These are phyloP conservation scores for Esox niger DNA, from an alignment of 2,113 vertebrate genomes.

Conservation along the genomic window DNA sequence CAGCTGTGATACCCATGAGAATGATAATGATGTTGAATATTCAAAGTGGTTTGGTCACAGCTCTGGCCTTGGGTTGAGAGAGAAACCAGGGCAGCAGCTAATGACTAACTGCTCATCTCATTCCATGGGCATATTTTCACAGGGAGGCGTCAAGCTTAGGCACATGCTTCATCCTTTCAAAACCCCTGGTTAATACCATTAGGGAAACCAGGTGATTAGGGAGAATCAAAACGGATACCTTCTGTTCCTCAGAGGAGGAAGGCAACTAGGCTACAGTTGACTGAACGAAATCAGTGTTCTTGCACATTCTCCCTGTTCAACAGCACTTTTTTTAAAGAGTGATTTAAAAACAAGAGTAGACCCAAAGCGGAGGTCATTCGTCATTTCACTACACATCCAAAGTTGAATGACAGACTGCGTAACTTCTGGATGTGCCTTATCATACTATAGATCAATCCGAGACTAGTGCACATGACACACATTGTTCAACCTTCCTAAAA, in stretches of 20 bases:
- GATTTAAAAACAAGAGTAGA: too few species aligned
- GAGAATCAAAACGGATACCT: conserved; percentile 48
- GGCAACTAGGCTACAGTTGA: background rate
- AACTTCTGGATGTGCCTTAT: too few species aligned
- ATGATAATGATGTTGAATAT: background rate
- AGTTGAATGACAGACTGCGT: too few species aligned
- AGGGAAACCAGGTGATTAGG: conserved; percentile 58
- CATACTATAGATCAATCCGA: conserved; percentile 14
- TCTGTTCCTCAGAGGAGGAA: conserved; percentile 33
- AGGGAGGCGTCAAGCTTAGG: conserved; percentile 35
- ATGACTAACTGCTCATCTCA: background rate
- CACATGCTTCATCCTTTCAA: conserved; percentile 49
- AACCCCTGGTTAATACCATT: conserved; percentile 63
- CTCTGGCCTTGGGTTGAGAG: background rate
- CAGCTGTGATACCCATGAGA: background rate
- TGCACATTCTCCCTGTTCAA: too few species aligned
- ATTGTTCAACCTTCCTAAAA: conserved; percentile 55
- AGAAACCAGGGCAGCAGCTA: background rate
- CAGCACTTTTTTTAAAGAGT: too few species aligned
- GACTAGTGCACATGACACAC: conserved; percentile 37
- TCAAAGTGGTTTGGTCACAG: background rate
- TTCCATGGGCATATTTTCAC: conserved; percentile 25
- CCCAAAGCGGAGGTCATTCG: too few species aligned
- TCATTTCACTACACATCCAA: too few species aligned
- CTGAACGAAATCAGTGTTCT: background rate